Base-by-base conservation (phyloP, 2,113 vertebrate genomes). In the Desmodus rotundus region DNA sequence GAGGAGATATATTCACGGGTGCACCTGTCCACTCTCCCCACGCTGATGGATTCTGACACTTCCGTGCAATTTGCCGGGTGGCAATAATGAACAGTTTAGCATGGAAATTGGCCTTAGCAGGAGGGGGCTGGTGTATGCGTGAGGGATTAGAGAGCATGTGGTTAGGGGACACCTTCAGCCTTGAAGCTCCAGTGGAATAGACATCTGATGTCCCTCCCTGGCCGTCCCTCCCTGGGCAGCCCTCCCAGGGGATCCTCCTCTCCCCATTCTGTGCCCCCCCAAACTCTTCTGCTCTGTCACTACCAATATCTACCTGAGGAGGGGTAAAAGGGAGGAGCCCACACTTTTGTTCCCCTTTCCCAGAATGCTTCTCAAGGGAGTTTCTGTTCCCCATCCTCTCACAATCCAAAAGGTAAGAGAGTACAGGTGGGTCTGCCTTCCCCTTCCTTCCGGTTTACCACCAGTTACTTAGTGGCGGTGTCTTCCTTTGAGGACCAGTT, bases 21-120 rank as follows among this genome's bases (percentile, higher is more conserved):
- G 96, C 97, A 97, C 97, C 95, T 97, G 97, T 96, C 94, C 96
- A 56, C 85, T 86, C 70, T 92, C 65, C 86, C 97, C 85, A 65
- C 74, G 13, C 93, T 41, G 96, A 97, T 86, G 45, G 93, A 86
- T 87, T 96, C 91, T 98, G 98, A 97, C 97, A 97, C 95, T 74
- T 50, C 26, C 1, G 1, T 86, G 90, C 93, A 56, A 82, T 80
- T 87, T 95, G 87, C 78, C 0, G 45, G 72, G 58, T 73, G 78
- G 95, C 97, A 92, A 96, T 97, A 97, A 98, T 24, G 93, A 97
- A 95, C 95, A 36, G 83, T 91, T 98, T 93, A 97, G 95, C 95
- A 93, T 87, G 85, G 97, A 96, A 98, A 97, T 56, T 9, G 15
- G 91, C 91, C 93, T 73, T 45, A 19, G 92, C 73, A 72, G 88